Base-by-base conservation (phyloP, 2,888 invertebrate genomes). In the Drosophila mayaguana region DNA sequence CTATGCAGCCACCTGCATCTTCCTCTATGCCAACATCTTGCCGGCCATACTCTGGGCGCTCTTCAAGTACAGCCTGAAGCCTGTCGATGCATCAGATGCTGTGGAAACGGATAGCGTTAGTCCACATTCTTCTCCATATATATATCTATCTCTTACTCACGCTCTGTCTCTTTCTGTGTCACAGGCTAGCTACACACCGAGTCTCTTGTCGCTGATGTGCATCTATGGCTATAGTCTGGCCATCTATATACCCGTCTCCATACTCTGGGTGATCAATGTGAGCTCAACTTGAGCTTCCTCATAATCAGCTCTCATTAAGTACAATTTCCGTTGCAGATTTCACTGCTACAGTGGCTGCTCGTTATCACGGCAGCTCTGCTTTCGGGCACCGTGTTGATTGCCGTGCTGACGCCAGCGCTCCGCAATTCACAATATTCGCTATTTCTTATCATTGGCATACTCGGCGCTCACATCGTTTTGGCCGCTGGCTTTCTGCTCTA, bases 161-260 rank as follows among this genome's bases (percentile, higher is more conserved):
- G 11, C 34, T 34, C 34, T 45, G 12, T 36, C 18, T 61, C 18
- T 43, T 50, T 43, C 36, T 28, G 16, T 54, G 2, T 63, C 34
- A 22, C 93, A 95, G 93, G 92, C 93, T 12, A 92, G 94, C 22
- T 93, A 94, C 34, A 93, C 94, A 0, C 96, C 96, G 22, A 94
- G 96, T 22, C 94, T 97, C 91, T 94, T 98, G 81, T 97, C 99
- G 78, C 94, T 99, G 12, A 95, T 99, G 91, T 98, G 98, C 92
- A 94, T 98, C 12, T 99, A 99, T 91, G 99, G 99, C 11, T 99
- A 99, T 93, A 98, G 98, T 0, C 94, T 99, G 51, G 95, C 97
- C 38, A 97, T 98, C 89, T 99, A 98, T 93, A 95, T 99, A 89
- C 99, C 99, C 6, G 96, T 98, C 11, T 97, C 98, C 3, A 95